Percentiles rank a stretch among this genome's conserved stretches.
Conservation (phyloP, 2,888 invertebrate genomes). For the Pristionchus japonicus region DNA sequence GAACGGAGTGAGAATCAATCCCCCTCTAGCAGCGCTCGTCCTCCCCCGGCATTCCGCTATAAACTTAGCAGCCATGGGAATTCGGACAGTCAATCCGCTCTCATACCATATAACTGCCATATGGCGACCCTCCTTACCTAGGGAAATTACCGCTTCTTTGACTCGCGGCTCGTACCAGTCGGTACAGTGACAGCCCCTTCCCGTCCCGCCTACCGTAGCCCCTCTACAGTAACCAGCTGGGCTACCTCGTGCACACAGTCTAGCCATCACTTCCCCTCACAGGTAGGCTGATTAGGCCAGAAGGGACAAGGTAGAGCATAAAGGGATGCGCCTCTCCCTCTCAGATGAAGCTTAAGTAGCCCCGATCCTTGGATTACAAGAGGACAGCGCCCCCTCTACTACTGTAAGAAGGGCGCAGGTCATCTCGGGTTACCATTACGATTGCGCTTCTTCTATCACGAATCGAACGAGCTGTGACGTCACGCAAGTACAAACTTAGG, state of each 20-base stretch:
- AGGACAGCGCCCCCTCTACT: background rate
- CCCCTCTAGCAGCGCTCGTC: background rate
- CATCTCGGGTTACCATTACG: background rate
- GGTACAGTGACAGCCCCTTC: background rate
- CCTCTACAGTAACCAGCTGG: conserved; percentile 2
- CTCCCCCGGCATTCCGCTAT: background rate
- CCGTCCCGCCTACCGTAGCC: background rate
- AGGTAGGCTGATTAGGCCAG: background rate
- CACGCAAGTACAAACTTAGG: conserved; percentile 3
- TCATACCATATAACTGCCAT: background rate
- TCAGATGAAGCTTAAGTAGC: conserved; percentile 32
- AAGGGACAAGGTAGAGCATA: background rate
- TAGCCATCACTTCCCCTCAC: background rate
- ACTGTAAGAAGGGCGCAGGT: conserved; percentile 8
- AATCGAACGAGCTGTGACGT: background rate
- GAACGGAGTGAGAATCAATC: no score
- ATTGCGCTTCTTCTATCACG: background rate
- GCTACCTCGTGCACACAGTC: background rate
- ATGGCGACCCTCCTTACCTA: background rate
- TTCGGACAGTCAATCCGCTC: background rate
- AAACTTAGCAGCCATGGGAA: background rate
- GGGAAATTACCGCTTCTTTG: conserved; percentile 22
- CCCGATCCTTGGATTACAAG: conserved; percentile 23
- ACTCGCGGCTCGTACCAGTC: background rate
- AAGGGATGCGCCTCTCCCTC: conserved; percentile 26